These are phyloP conservation scores for Virgularia gustaviana DNA, from an alignment of 92 coral and sea anemone genomes.

Conservation along the genomic window DNA sequence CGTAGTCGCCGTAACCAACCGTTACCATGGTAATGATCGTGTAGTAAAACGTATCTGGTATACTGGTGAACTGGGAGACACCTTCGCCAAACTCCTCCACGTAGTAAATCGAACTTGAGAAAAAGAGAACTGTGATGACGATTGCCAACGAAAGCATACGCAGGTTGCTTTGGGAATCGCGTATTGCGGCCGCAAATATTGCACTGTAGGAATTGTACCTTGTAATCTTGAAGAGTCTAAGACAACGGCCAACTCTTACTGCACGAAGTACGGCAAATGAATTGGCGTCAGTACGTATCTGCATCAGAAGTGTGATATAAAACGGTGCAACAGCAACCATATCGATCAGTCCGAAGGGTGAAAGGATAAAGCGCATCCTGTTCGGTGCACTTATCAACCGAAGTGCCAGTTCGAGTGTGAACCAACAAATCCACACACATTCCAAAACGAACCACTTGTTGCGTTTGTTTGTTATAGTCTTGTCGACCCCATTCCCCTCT, in stretches of 20 bases:
- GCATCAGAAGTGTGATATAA: constrained; percentile 53
- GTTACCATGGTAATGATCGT: constrained; percentile 88
- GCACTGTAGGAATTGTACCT: constrained; percentile 74
- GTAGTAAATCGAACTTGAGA: constrained; percentile 67
- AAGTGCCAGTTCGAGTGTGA: constrained; percentile 58
- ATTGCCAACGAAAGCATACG: constrained; percentile 56
- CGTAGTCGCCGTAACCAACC: constrained; percentile 87
- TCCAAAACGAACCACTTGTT: constrained; percentile 75
- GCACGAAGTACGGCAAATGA: constrained; percentile 69
- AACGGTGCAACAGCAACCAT: constrained; percentile 71
- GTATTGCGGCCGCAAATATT: constrained; percentile 68
- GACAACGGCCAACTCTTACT: constrained; percentile 70
- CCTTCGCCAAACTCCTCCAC: constrained; percentile 57
- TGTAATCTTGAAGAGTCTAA: constrained; percentile 74
- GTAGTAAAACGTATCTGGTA: constrained; percentile 86
- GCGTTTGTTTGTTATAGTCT: constrained; percentile 26
- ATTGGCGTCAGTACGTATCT: constrained; percentile 54
- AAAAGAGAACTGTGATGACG: constrained; percentile 61
- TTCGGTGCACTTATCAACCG: constrained; percentile 62
- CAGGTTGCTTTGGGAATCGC: constrained; percentile 71
- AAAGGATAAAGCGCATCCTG: constrained; percentile 57
- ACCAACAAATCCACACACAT: constrained; percentile 70
- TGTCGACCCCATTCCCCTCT: not conserved
- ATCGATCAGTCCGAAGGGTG: constrained; percentile 72
- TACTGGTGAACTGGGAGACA: constrained; percentile 63